Evolutionary conservation across 2,113 vertebrate genomes (phyloP), one percentile per base, ranked within the genome.

Genomic region (Corynorhinus townsendii): DNA sequence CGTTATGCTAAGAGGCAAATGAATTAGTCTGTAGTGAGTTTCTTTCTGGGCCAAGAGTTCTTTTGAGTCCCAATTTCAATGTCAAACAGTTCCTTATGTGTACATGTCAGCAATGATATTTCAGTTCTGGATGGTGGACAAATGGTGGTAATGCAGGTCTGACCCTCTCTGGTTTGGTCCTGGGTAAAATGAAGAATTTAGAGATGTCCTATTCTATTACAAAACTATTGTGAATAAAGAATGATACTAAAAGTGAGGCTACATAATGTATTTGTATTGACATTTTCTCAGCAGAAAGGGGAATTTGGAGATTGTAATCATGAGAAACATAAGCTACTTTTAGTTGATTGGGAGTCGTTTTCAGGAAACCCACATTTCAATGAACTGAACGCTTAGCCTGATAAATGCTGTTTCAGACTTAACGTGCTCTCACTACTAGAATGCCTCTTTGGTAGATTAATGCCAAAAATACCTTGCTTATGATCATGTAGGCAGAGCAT

Each of bases 111-210:
- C n/a, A n/a, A n/a, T n/a, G n/a, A n/a, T n/a, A n/a, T n/a, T n/a
- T n/a, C n/a, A n/a, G n/a, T n/a, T n/a, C n/a, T n/a, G n/a, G n/a
- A n/a, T n/a, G n/a, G n/a, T n/a, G n/a, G n/a, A n/a, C n/a, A n/a
- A n/a, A n/a, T n/a, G n/a, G n/a, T n/a, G n/a, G n/a, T n/a, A n/a
- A n/a, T n/a, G n/a, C n/a, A n/a, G n/a, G n/a, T n/a, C n/a, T n/a
- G n/a, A n/a, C n/a, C n/a, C n/a, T n/a, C n/a, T n/a, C n/a, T n/a
- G n/a, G n/a, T n/a, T n/a, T n/a, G n/a, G n/a, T n/a, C n/a, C n/a
- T n/a, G n/a, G n/a, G n/a, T 69, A 79, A 86, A 88, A 85, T 80
- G 10, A 89, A 91, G 68, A 76, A 68, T 54, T 85, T 93, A 40
- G 33, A 82, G 68, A 38, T 76, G 10, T 33, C 28, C 47, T 85